These are phyloP conservation scores for Pterobdella sp. DNA, from an alignment of 2,888 invertebrate genomes.

Conservation along the genomic window DNA sequence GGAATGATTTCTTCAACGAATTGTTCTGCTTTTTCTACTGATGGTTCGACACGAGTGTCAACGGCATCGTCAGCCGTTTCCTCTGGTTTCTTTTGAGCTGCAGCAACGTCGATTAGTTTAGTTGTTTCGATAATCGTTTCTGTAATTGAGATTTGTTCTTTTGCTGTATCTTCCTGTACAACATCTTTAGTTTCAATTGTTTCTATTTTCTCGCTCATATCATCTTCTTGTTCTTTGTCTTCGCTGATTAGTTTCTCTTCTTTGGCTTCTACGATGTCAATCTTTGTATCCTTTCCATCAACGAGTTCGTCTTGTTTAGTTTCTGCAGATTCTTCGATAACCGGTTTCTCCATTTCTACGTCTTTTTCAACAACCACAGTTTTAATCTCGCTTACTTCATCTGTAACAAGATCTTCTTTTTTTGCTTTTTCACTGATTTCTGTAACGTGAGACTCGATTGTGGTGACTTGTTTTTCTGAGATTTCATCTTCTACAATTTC, in stretches of 20 bases:
- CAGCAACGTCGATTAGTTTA: not conserved
- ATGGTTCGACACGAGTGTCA: not conserved
- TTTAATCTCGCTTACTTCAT: not conserved
- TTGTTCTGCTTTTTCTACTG: not conserved
- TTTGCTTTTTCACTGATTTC: not conserved
- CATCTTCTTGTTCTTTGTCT: not conserved
- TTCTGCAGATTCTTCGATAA: not conserved
- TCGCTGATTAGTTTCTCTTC: not conserved
- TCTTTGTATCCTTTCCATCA: not conserved
- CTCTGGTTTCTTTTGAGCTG: not conserved
- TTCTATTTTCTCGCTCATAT: not conserved
- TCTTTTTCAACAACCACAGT: not conserved
- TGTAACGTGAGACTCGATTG: not conserved
- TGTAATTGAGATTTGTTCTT: not conserved
- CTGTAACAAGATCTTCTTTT: not conserved
- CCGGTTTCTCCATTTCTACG: not conserved
- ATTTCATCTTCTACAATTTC: conserved; percentile 9
- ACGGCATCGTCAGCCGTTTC: not conserved
- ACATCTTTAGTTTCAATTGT: not conserved
- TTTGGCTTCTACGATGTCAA: not conserved
- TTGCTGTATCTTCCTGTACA: not conserved
- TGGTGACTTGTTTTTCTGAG: not conserved
- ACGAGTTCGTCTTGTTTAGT: not conserved
- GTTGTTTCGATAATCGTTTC: not conserved
- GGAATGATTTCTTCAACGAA: not conserved